Conservation (phyloP, 2,113 vertebrate genomes). For the Ramphastos sulfuratus region DNA sequence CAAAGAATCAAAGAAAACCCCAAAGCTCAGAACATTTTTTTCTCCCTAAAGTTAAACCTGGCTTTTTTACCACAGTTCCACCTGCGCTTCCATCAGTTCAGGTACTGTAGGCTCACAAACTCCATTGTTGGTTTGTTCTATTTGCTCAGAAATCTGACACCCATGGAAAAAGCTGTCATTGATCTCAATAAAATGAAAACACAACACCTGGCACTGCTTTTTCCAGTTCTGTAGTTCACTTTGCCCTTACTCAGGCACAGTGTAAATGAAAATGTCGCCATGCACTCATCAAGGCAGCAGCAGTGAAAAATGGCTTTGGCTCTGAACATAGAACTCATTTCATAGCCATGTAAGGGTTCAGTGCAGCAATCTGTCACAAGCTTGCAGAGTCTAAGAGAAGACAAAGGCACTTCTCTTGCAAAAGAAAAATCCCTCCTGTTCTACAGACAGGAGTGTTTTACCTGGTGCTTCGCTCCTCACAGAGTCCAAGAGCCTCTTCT, state of each 20-base stretch:
- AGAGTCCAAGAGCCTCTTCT: constrained; percentile 83
- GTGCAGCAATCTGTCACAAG: neutral
- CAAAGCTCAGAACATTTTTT: neutral
- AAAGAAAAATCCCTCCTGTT: neutral
- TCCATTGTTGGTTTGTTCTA: neutral
- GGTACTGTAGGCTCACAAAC: neutral
- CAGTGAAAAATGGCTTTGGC: neutral
- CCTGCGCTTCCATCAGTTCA: neutral
- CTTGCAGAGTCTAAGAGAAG: neutral
- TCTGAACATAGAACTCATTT: neutral
- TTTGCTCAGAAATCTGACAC: neutral
- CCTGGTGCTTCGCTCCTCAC: constrained; percentile 77
- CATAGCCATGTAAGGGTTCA: neutral
- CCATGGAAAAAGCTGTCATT: neutral
- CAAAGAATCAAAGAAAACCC: neutral
- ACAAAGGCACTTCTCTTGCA: neutral
- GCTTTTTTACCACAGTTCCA: neutral
- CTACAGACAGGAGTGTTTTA: neutral
- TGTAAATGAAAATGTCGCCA: neutral
- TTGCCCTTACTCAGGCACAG: neutral
- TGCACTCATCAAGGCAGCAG: neutral
- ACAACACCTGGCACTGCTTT: neutral
- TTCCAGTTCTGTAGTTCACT: neutral
- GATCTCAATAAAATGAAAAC: neutral
- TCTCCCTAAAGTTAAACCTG: neutral